phyloP scores from a whole-genome alignment of 2,797 vertebrate species.

The Chrysocyon brachyurus region DNA sequence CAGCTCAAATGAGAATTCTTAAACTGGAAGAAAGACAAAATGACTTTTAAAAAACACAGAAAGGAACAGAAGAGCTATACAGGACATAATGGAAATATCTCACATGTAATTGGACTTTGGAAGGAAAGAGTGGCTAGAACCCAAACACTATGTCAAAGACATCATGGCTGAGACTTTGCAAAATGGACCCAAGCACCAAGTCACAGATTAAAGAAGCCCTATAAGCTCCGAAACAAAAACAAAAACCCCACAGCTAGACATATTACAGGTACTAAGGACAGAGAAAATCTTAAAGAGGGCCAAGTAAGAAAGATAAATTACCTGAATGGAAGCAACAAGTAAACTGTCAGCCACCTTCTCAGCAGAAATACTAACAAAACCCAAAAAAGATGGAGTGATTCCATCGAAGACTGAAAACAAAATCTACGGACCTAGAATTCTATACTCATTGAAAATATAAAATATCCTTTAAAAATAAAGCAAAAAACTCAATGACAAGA shows the following conservation, averaged over 20 bases:
- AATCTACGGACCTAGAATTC: not conserved
- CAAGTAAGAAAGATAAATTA: not conserved
- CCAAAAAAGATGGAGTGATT: not conserved
- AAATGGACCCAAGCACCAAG: not conserved
- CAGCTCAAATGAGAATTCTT: not conserved
- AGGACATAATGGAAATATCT: not conserved
- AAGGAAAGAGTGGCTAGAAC: too few species aligned
- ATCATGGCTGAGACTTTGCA: too few species aligned
- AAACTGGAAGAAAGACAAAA: not conserved
- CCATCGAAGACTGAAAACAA: not conserved
- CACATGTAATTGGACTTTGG: fast-evolving
- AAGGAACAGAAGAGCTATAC: fast-evolving
- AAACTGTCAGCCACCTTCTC: too few species aligned
- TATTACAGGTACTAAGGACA: not conserved
- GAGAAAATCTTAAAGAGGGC: not conserved
- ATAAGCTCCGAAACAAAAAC: not conserved
- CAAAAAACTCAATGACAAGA: not conserved
- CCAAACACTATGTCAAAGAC: not conserved
- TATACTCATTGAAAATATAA: not conserved
- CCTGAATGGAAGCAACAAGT: not conserved
- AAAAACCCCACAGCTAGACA: not conserved
- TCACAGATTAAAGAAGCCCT: not conserved
- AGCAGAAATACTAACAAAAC: fast-evolving
- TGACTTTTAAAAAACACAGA: not conserved
- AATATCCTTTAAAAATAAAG: not conserved